Conservation (phyloP, 2,888 invertebrate species). For the Neuroscelio doddi region DNA sequence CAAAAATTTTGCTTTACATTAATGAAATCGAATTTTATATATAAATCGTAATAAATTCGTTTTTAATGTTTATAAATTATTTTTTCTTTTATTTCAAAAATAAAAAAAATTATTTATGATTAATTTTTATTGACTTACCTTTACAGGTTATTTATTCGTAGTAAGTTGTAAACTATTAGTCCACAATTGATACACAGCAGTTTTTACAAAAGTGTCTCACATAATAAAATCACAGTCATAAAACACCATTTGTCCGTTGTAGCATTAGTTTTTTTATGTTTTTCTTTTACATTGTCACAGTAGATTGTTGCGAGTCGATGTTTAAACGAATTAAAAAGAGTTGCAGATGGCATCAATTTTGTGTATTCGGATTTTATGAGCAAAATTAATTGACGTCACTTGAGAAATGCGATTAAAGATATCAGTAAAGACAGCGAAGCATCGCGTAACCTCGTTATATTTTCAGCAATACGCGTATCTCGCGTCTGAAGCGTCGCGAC, state of each 20-base stretch:
- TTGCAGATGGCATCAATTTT: slow-evolving; percentile 3
- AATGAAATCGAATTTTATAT: too few relatives aligned
- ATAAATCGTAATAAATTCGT: too few relatives aligned
- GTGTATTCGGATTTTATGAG: slow-evolving; percentile 13
- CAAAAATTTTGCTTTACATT: too few relatives aligned
- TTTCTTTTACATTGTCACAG: slow-evolving; percentile 4
- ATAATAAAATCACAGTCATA: slow-evolving; percentile 16
- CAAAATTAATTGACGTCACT: slow-evolving; percentile 24
- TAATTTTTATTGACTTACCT: too few relatives aligned
- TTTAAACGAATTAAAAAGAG: not conserved
- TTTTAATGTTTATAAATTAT: too few relatives aligned
- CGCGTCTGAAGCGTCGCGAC: slow-evolving; percentile 67
- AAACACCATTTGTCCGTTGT: slow-evolving; percentile 7
- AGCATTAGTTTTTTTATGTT: not conserved
- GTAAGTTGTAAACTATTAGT: not conserved
- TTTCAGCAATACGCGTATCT: slow-evolving; percentile 61
- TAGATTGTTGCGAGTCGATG: not conserved
- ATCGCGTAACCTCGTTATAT: slow-evolving; percentile 54
- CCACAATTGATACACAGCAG: not conserved
- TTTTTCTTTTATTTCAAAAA: too few relatives aligned
- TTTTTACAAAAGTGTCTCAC: slow-evolving; percentile 6
- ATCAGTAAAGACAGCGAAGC: slow-evolving; percentile 22
- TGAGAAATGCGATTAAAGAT: slow-evolving; percentile 15
- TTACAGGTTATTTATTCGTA: not conserved
- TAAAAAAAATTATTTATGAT: too few relatives aligned